phyloP scores from a whole-genome alignment of 2,888 invertebrate genomes.

The Spatulosminthurus flaviceps region DNA sequence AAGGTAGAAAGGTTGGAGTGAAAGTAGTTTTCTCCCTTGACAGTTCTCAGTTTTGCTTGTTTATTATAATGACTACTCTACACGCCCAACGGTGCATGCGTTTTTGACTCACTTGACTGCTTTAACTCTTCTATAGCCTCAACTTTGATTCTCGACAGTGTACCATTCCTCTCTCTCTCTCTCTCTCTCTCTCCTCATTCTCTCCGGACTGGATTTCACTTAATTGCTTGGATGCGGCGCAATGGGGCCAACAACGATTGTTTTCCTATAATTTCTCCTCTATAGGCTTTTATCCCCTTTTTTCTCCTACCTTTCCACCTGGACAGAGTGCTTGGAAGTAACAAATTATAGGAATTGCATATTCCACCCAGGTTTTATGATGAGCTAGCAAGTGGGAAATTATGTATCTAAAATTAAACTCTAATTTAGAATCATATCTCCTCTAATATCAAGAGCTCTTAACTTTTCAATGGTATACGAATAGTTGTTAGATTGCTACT shows the following conservation, averaged over 20 bases:
- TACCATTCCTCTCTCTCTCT: background rate
- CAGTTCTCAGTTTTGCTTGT: slow-evolving; percentile 48
- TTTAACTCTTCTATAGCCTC: slow-evolving; percentile 37
- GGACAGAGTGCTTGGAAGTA: too few relatives aligned
- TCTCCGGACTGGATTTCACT: slow-evolving; percentile 6
- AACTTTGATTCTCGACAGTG: slow-evolving; percentile 40
- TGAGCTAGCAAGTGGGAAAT: too few relatives aligned
- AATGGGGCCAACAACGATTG: slow-evolving; percentile 19
- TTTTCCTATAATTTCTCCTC: slow-evolving; percentile 27
- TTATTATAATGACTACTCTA: slow-evolving; percentile 52
- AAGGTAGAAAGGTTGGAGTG: slow-evolving; percentile 36
- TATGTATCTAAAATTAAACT: too few relatives aligned
- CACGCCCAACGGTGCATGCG: slow-evolving; percentile 56
- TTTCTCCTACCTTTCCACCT: background rate
- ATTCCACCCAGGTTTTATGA: too few relatives aligned
- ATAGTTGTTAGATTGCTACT: too few relatives aligned
- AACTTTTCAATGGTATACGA: too few relatives aligned
- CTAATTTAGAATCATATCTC: too few relatives aligned
- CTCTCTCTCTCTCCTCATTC: background rate
- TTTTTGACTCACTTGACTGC: slow-evolving; percentile 42
- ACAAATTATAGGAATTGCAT: too few relatives aligned
- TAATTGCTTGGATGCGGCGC: slow-evolving; percentile 33
- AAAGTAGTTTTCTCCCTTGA: slow-evolving; percentile 51
- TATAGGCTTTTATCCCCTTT: background rate
- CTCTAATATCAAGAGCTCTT: too few relatives aligned